A percentile compares a stretch with the other conserved stretches of the same genome.
Conservation (phyloP, 1,140 invertebrate genomes). For the Drosophila ercepeae region DNA sequence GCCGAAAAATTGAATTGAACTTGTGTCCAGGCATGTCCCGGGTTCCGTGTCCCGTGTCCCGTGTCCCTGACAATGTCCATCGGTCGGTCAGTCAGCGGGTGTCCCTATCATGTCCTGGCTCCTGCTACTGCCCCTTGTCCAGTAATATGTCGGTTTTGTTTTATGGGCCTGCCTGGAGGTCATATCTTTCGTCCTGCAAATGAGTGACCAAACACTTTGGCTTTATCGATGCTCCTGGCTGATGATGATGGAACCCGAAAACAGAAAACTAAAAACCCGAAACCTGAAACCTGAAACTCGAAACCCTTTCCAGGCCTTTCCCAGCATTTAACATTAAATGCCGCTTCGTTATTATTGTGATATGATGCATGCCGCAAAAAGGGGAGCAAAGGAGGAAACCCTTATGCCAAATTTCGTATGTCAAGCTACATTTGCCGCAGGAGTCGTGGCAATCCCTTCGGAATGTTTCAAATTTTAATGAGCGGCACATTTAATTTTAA, state of each 20-base stretch:
- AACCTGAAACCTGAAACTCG: slow-evolving; percentile 27
- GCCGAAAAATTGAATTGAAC: slow-evolving; percentile 80
- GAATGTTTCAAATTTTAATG: slow-evolving; percentile 76
- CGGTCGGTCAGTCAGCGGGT: slow-evolving; percentile 43
- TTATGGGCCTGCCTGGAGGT: slow-evolving; percentile 47
- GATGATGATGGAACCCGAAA: slow-evolving; percentile 36
- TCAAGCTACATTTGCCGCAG: slow-evolving; percentile 70
- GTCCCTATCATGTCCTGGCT: slow-evolving; percentile 24
- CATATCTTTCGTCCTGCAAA: slow-evolving; percentile 19
- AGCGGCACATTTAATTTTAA: slow-evolving; percentile 79
- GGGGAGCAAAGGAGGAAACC: too few relatives aligned
- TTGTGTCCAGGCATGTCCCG: slow-evolving; percentile 59
- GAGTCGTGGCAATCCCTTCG: slow-evolving; percentile 28
- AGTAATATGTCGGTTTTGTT: slow-evolving; percentile 59
- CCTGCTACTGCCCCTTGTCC: slow-evolving; percentile 2
- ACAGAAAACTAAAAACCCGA: slow-evolving; percentile 9
- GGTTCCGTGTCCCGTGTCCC: slow-evolving; percentile 11
- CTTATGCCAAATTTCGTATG: slow-evolving; percentile 28
- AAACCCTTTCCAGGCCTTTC: slow-evolving; percentile 36
- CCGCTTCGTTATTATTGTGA: slow-evolving; percentile 80
- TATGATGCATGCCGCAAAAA: slow-evolving; percentile 53
- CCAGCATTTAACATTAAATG: slow-evolving; percentile 75
- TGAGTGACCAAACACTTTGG: slow-evolving; percentile 76
- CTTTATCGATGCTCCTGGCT: slow-evolving; percentile 44
- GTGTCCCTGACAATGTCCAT: slow-evolving; percentile 27